Base-by-base conservation (phyloP, 2,113 vertebrate genomes). In the Hemiscyllium ocellatum region DNA sequence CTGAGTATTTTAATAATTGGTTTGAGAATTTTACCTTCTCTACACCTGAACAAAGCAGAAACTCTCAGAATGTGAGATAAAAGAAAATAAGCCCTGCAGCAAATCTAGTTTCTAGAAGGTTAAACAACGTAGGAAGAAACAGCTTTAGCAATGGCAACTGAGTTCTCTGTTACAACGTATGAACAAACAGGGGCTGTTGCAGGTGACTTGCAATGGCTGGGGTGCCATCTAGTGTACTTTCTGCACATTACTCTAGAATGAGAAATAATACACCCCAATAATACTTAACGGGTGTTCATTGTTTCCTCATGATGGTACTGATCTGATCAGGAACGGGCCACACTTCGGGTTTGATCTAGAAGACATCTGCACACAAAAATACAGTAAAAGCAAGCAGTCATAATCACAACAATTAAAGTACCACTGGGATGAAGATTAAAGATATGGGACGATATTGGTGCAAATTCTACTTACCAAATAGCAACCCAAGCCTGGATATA, bases 201-300 rank as follows among this genome's bases (percentile, higher is more conserved):
- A 37, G 85, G 10, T 68, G 61, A 19, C 89, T 68, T 37, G n/a
- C 61, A 93, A 93, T 93, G 89, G 61, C 10, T 93, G n/a, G 89
- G 19, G 33, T 93, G 89, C 89, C 89, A 93, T 66, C 89, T 93
- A 42, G 89, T 93, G 89, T 93, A 19, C 6, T 37, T 93, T 93
- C 33, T 93, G 61, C 7, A 37, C 5, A 42, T 93, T 93, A 33
- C 61, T 42, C 20, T 17, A 68, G 61, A 93, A 29, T 37, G 29
- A n/a, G 56, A 65, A 56, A 61, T 91, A 33, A 29, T 37, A 20
- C 33, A 37, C 20, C 10, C 20, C 61, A 91, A 91, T 91, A 17
- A 65, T 33, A 22, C 66, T 56, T 33, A 91, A 47, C 3, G 2
- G 33, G 56, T 33, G 89, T 2, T 61, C 61, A 66, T 68, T 33